Base-by-base conservation (phyloP, 2,113 vertebrate genomes). In the Calyptomena viridis region DNA sequence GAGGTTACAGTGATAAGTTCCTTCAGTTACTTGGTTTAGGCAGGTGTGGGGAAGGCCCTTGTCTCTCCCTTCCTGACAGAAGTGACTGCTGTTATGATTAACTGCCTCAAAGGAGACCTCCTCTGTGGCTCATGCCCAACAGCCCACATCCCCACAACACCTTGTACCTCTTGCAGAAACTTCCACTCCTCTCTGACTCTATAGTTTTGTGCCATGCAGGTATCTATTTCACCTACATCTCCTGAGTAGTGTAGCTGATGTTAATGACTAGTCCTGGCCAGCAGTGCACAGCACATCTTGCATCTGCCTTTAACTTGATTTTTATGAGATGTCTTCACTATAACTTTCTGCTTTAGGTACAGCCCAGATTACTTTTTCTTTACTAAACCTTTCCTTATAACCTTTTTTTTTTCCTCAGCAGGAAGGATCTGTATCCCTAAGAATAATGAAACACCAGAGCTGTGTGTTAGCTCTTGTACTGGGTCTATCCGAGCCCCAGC, bases 91-190 rank as follows among this genome's bases (percentile, higher is more conserved):
- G 14, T 44, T 85, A 39, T 55, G 62, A 55, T 68, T 82, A 50
- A 37, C 31, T 11, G 9, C 12, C 11, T 69, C 24, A 35, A 4
- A 10, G n/a, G 30, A 64, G 13, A 52, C 11, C n/a, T 59, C 25
- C 21, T 56, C 10, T 0, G 6, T 28, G 23, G 28, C 44, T 76
- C 11, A 2, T 2, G 4, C n/a, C 14, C 0, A 0, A 6, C 28
- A 91, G 30, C 24, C 24, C 22, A 68, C 11, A 20, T 77, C 20
- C 23, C 23, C 28, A 7, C 0, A 2, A 16, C 27, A 69, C 33
- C 30, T 87, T 13, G 13, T 55, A 28, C 50, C 5, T 8, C 18
- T 23, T 66, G 31, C 33, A 35, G 66, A 44, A 77, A 7, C 14
- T 47, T 39, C 40, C 21, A 21, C 8, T 21, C 8, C 10, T 44